Percentiles rank a stretch among this genome's conserved stretches.
These are phyloP conservation scores for Lithobates pipiens DNA, from an alignment of 2,797 vertebrate genomes.

Conservation along the genomic window DNA sequence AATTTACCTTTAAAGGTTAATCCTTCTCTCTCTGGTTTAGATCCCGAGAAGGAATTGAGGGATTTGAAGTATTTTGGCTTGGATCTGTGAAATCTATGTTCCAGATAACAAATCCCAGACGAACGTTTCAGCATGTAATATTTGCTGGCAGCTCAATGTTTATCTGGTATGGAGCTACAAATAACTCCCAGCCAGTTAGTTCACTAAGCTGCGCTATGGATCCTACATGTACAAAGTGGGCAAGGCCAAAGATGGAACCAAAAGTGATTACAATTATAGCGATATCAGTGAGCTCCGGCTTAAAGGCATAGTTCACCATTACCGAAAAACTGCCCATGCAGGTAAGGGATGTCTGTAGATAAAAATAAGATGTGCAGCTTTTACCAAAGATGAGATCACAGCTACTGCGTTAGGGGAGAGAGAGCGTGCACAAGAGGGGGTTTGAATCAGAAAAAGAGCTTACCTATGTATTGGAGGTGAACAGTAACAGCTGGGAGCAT, in stretches of 20 bases:
- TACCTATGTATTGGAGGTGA: no score
- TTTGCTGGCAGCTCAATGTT: constrained; percentile 16
- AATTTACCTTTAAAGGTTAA: not conserved
- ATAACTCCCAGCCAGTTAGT: constrained; percentile 14
- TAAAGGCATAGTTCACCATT: no score
- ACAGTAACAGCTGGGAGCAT: no score
- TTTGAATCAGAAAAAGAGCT: no score
- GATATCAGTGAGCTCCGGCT: no score
- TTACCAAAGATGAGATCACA: no score
- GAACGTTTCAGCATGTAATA: constrained; percentile 3
- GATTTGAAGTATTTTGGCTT: constrained; percentile 46
- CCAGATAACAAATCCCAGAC: constrained; percentile 54
- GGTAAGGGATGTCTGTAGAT: no score
- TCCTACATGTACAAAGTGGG: not conserved
- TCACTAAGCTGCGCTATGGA: not conserved
- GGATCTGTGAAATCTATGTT: constrained; percentile 54
- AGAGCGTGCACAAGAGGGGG: no score
- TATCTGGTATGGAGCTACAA: not conserved
- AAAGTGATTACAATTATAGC: not conserved
- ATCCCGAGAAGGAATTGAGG: constrained; percentile 42
- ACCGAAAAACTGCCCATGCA: no score
- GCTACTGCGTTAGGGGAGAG: no score
- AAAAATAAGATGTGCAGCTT: no score
- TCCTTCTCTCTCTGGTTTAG: not conserved
- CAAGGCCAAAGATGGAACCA: not conserved